Conservation (phyloP, 2,797 vertebrate genomes). For the Schizopygopsis malacanthus region DNA sequence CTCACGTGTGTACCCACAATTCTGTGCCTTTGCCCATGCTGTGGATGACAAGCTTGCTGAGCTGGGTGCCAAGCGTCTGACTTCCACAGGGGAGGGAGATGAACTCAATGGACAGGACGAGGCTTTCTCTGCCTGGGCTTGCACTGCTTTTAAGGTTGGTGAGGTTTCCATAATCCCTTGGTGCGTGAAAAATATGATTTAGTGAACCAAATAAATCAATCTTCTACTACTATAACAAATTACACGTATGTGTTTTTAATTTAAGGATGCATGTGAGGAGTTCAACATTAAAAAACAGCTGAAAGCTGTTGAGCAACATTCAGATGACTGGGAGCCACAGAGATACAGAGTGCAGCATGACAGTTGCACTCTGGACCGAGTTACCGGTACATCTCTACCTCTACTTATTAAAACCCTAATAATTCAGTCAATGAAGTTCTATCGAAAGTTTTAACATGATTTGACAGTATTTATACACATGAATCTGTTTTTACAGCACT, state of each 20-base stretch:
- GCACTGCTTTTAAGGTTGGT: conserved; percentile 76
- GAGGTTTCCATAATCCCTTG: not conserved
- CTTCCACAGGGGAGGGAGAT: conserved; percentile 80
- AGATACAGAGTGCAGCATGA: conserved; percentile 73
- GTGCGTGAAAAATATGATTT: not conserved
- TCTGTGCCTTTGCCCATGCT: conserved; percentile 85
- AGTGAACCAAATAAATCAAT: not conserved
- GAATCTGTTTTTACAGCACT: conserved; percentile 69
- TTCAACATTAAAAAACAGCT: conserved; percentile 77
- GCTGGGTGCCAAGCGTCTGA: conserved; percentile 79
- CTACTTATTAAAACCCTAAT: not conserved
- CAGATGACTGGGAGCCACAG: conserved; percentile 75
- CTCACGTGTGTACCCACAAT: conserved; percentile 87
- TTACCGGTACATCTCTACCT: conserved; percentile 74
- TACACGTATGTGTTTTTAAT: conserved; percentile 3
- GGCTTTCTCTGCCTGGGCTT: conserved; percentile 82
- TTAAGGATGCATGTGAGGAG: conserved; percentile 79
- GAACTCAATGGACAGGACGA: conserved; percentile 84
- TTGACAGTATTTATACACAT: not conserved
- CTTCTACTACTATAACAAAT: not conserved
- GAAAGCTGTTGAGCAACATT: conserved; percentile 70
- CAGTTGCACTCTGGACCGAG: conserved; percentile 70
- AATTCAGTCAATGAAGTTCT: not conserved
- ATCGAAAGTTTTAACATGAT: not conserved
- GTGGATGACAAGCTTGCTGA: conserved; percentile 80